Base-by-base conservation (phyloP, 2,113 vertebrate species). In the Paraplagusia blochii region DNA sequence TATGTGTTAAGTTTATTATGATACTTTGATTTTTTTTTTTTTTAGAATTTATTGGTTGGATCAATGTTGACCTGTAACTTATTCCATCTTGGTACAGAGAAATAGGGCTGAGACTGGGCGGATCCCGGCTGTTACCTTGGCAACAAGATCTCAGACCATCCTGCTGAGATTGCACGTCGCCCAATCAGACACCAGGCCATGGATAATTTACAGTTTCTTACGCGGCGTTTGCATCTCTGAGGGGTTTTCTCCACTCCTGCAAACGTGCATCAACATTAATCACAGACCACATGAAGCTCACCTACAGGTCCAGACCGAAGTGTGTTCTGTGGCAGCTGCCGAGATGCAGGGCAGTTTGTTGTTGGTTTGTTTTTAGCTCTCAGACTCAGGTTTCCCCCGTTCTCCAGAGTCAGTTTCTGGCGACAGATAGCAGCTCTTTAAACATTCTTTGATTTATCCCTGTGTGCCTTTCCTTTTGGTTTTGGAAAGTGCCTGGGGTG, bases 121-220 rank as follows among this genome's bases (percentile, higher is more conserved):
- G 75, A 72, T 61, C 46, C 72, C 58, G 54, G 38, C 72, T 62
- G 83, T 93, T 85, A 71, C 90, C 88, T 73, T 92, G 86, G 90
- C 87, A 94, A 91, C 90, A 87, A 72, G 19, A 84, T 76, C 85
- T 92, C 72, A 81, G 70, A 61, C 75, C 76, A 78, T 86, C 71
- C 66, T 67, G 80, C 67, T 65, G 72, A 18, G 22, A 85, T 73
- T 86, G 79, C 85, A 73, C 59, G 61, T 61, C 71, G 88, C 73
- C 82, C 88, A 91, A 19, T 90, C 74, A 80, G 85, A 84, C 17
- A 2, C 55, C 1, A 18, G 45, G 47, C 68, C 58, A 59, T 87
- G 59, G 82, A 69, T 89, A 90, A 88, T 89, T 91, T 80, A 78
- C 89, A 59, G 69, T 50, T 79, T 88, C 85, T 85, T 79, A 51